Evolutionary conservation across 2,888 invertebrate genomes (phyloP).

Genomic region (Caenorhabditis sulstoni): DNA sequence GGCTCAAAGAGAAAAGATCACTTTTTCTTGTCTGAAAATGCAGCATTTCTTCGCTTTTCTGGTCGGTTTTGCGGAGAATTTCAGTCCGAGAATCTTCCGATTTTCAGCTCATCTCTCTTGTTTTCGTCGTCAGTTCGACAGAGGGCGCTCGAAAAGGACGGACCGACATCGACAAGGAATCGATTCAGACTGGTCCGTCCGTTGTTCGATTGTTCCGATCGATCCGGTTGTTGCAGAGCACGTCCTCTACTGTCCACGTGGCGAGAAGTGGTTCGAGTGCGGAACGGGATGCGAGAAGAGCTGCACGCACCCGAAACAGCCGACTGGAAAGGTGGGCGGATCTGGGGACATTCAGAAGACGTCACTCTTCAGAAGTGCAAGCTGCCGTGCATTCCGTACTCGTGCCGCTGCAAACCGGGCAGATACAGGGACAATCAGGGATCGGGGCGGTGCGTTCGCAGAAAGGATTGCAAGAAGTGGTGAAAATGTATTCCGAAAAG

Average conservation of each 20-base stretch:
- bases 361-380: slow-evolving; percentile 25
- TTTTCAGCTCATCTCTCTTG: slow-evolving; percentile 6
- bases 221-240: slow-evolving; percentile 6
- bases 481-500: too few relatives aligned
- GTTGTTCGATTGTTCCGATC: background rate
- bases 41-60: slow-evolving; percentile 3
- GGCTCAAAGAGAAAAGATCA: slow-evolving; percentile 37
- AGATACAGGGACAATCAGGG: slow-evolving; percentile 45
- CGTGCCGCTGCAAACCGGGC: slow-evolving; percentile 30
- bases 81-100: background rate
- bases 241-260: slow-evolving; percentile 26
- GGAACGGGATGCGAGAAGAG: slow-evolving; percentile 47
- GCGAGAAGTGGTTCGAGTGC: slow-evolving; percentile 37
- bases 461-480: slow-evolving; percentile 29
- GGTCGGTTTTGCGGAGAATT: background rate
- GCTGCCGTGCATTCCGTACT: slow-evolving; percentile 31
- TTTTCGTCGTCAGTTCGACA: background rate
- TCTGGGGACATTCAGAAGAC: too few relatives aligned
- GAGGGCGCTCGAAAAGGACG: slow-evolving; percentile 13
- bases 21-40: slow-evolving; percentile 7
- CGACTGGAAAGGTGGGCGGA: slow-evolving; percentile 1
- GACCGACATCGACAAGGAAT: slow-evolving; percentile 14
- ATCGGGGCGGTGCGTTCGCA: slow-evolving; percentile 32
- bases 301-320: slow-evolving; percentile 43
- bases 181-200: slow-evolving; percentile 20